Conservation (phyloP, 2,113 vertebrate species). For the Nanger granti region DNA sequence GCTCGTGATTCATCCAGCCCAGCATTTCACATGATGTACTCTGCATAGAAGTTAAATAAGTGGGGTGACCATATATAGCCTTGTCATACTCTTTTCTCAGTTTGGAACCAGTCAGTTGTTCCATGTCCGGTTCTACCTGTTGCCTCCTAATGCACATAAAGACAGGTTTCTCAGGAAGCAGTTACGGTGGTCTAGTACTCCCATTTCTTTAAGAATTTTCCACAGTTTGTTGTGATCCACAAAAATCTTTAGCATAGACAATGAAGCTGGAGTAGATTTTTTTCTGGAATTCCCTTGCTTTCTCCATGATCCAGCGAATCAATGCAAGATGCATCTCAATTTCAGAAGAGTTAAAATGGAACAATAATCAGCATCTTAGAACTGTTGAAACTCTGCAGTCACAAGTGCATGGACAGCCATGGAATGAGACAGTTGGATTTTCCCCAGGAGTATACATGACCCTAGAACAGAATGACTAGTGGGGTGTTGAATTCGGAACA, state of each 20-base stretch:
- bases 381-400: neutral
- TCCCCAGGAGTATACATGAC: no score
- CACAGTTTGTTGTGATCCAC: neutral
- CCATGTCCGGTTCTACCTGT: neutral
- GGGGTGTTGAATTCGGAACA: neutral
- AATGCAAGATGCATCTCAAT: neutral
- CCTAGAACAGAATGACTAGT: neutral
- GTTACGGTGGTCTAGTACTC: neutral
- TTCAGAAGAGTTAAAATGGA: neutral
- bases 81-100: neutral
- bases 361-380: neutral
- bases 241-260: neutral
- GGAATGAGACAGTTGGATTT: neutral
- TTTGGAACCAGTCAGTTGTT: neutral
- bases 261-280: neutral
- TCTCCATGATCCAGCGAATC: neutral
- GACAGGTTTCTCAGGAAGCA: neutral
- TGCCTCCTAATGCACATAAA: neutral
- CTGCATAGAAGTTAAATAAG: neutral
- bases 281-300: neutral
- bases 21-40: neutral
- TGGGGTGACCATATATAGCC: neutral
- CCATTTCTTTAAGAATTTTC: neutral
- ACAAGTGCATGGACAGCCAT: neutral
- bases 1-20: neutral